These are phyloP conservation scores for Antheraea mylitta DNA, from an alignment of 1,140 invertebrate species.

Conservation along the genomic window DNA sequence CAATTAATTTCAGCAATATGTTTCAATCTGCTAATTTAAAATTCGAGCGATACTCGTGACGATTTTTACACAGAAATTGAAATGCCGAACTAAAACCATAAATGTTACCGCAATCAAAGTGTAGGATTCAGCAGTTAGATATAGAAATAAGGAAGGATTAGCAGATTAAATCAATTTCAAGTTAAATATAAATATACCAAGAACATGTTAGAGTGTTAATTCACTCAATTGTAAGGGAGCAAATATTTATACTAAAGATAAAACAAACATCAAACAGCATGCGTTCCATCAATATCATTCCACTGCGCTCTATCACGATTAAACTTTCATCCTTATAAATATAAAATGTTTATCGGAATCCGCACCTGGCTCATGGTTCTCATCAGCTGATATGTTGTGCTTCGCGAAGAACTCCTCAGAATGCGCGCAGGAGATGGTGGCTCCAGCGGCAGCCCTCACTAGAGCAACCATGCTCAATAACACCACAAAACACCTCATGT, in stretches of 20 bases:
- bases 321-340: slow-evolving; percentile 35
- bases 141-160: too few species aligned
- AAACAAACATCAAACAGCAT: slow-evolving; percentile 11
- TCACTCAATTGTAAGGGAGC: neutral
- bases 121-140: too few species aligned
- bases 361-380: slow-evolving; percentile 66
- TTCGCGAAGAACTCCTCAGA: slow-evolving; percentile 58
- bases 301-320: neutral
- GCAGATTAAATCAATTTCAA: neutral
- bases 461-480: slow-evolving; percentile 47
- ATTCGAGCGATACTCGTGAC: too few species aligned
- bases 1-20: too few species aligned
- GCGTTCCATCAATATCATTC: slow-evolving; percentile 12
- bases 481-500: slow-evolving; percentile 67
- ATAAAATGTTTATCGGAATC: slow-evolving; percentile 22
- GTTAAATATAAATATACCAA: neutral
- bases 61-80: too few species aligned
- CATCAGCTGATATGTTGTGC: slow-evolving; percentile 70
- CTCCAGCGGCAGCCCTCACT: slow-evolving; percentile 35
- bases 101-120: too few species aligned
- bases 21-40: too few species aligned
- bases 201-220: neutral
- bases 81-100: too few species aligned
- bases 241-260: neutral
- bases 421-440: slow-evolving; percentile 52